Conservation (phyloP, 2,113 vertebrate genomes). For the Platysteira castanea region DNA sequence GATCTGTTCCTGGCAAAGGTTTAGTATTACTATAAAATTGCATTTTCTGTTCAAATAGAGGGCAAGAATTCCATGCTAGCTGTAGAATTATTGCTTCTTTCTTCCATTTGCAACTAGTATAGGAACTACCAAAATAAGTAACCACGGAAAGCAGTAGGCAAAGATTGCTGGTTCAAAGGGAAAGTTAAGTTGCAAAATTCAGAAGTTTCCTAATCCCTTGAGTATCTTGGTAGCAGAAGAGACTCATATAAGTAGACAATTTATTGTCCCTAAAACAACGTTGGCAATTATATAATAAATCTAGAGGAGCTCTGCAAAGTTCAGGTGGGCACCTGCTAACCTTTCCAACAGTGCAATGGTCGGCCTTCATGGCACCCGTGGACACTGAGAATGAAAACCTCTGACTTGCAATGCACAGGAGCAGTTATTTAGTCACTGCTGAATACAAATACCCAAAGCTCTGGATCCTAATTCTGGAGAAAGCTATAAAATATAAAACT, state of each 20-base stretch:
- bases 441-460: background rate
- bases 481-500: background rate
- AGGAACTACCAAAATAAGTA: background rate
- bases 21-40: background rate
- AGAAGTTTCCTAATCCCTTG: background rate
- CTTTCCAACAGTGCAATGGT: background rate
- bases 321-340: background rate
- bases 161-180: background rate
- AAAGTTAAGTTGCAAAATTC: background rate
- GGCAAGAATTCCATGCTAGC: background rate
- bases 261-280: background rate
- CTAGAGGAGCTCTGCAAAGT: background rate
- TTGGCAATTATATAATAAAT: background rate
- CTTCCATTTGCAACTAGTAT: background rate
- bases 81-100: background rate
- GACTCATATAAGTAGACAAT: background rate
- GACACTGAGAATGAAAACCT: background rate
- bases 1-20: background rate
- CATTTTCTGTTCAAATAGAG: background rate
- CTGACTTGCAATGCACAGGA: background rate
- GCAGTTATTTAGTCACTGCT: background rate
- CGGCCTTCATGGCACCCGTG: background rate
- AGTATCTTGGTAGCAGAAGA: background rate
- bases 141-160: background rate
- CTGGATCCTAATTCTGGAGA: background rate